These are phyloP conservation scores for Amblyraja radiata DNA, from an alignment of 2,797 vertebrate species.

Conservation along the genomic window DNA sequence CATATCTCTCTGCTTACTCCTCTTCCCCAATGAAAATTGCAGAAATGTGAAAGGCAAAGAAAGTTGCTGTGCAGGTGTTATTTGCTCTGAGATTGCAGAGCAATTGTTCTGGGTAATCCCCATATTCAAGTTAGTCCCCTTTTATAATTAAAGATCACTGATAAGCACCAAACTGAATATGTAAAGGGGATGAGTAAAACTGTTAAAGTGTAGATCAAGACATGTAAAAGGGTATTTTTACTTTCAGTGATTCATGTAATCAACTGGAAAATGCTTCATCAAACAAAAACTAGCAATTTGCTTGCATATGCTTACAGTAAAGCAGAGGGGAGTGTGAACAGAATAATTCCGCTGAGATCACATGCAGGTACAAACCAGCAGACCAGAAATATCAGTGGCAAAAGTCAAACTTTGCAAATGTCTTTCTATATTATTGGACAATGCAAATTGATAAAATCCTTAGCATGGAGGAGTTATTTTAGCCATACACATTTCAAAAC, in stretches of 20 bases:
- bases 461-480: not conserved
- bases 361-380: not conserved
- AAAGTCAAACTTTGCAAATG: not conserved
- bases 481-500: not conserved
- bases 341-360: not conserved
- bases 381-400: not conserved
- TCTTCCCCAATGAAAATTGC: not conserved
- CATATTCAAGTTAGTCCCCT: not conserved
- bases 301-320: not conserved
- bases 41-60: not conserved
- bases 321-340: not conserved
- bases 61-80: not conserved
- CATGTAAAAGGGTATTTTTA: constrained; percentile 23
- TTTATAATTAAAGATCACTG: not conserved
- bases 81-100: not conserved
- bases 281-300: constrained; percentile 29
- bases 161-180: constrained; percentile 11
- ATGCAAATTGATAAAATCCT: not conserved
- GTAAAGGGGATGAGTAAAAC: not conserved
- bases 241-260: constrained; percentile 24
- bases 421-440: not conserved
- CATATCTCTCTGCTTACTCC: not conserved
- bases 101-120: constrained; percentile 18
- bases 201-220: not conserved
- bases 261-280: constrained; percentile 15